Base-by-base conservation (phyloP, 2,888 invertebrate species). In the Aproaerema taeniolella region DNA sequence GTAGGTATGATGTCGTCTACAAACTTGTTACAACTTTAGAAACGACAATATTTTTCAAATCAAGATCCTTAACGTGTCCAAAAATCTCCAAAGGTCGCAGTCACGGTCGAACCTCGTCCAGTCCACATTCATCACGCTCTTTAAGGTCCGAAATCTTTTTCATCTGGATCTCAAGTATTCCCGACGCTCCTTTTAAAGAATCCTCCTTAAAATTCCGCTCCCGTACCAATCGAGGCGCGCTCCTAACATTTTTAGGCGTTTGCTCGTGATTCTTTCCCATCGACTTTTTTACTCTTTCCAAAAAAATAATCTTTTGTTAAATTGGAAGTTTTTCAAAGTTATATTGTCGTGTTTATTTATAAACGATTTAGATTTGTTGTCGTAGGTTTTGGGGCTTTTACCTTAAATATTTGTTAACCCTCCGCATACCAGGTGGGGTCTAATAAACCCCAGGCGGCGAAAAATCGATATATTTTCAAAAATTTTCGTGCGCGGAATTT, bases 201-300 rank as follows among this genome's bases (percentile, higher is more conserved):
- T 58, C 60, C 74, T 82, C 59, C 67, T 85, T 83, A 69, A 82
- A 76, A 85, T 85, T 83, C 85, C 77, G 45, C 61, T 69, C 73
- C 62, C 78, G 85, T 80, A 66, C 61, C 39, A 47, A 40, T 49
- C 50, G 58, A 67, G 67, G 66, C 68, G 74, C 74, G 68, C 61
- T 72, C 74, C 73, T 46, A 63, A 78, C 79, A 83, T 83, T 70
- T 75, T 81, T 77, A 67, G 74, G 76, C 76, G 81, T 80, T 63
- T 71, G 55, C 56, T 58, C 59, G 58, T 54, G 65, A 54, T 62
- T 59, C 62, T 65, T 78, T 78, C 80, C 73, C 78, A 78, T 67
- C 60, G 55, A 41, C 53, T 70, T 75, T 77, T 72, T 71, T 62
- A n/a, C n/a, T n/a, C n/a, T 1, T 9, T 55, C 14, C 33, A 50